Evolutionary conservation across 2,797 vertebrate genomes (phyloP).

Genomic region (Oophaga sylvatica): DNA sequence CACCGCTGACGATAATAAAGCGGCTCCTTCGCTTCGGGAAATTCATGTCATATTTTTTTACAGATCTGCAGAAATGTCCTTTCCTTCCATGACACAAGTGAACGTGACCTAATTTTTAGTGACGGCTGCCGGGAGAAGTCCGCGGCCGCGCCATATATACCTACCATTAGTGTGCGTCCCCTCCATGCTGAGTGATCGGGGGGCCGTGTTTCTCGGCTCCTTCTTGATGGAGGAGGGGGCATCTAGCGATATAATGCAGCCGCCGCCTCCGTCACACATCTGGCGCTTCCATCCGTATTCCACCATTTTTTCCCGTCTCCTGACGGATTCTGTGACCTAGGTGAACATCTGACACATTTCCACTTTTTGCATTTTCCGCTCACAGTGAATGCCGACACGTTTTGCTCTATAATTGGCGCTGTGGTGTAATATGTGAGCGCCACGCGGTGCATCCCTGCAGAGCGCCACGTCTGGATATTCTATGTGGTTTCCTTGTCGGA

Average conservation of each 20-base stretch:
- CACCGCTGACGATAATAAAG: neutral
- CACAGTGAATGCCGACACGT: too few species aligned
- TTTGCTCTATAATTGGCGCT: too few species aligned
- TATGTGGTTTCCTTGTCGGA: neutral
- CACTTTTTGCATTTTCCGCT: too few species aligned
- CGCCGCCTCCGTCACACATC: too few species aligned
- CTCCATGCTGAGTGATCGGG: neutral
- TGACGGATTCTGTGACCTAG: too few species aligned
- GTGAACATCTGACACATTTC: too few species aligned
- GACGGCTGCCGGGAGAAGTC: slow-evolving; percentile 10
- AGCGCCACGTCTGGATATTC: too few species aligned
- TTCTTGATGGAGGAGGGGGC: too few species aligned
- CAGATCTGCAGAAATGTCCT: slow-evolving; percentile 2
- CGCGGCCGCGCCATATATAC: slow-evolving; percentile 4
- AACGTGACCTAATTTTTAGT: slow-evolving; percentile 38
- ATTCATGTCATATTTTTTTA: slow-evolving; percentile 1
- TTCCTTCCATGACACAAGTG: neutral
- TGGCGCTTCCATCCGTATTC: too few species aligned
- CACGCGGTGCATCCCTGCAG: too few species aligned
- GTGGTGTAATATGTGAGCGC: too few species aligned
- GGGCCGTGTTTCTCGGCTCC: neutral
- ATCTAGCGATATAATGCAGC: neutral
- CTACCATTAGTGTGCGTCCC: neutral
- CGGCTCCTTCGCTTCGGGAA: neutral
- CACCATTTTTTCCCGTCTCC: too few species aligned